phyloP scores from a whole-genome alignment of 2,888 invertebrate species.

The Phyto melanocephala region DNA sequence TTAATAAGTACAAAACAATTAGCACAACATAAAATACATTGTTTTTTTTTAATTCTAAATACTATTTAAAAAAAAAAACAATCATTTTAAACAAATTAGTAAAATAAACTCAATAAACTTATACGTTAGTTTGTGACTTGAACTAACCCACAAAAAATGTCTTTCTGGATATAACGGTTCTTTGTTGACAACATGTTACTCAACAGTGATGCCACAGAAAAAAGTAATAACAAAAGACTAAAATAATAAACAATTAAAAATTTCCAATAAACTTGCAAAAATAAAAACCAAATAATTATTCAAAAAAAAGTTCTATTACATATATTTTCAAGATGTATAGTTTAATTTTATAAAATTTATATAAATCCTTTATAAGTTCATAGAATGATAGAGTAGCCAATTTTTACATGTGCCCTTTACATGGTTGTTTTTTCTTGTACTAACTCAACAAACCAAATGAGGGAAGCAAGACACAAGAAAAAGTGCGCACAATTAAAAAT shows the following conservation, averaged over 20 bases:
- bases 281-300: too few species aligned
- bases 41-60: too few species aligned
- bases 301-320: too few species aligned
- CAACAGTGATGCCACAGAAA: constrained; percentile 29
- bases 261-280: neutral
- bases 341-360: too few species aligned
- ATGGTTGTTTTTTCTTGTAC: constrained; percentile 25
- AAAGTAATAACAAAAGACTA: neutral
- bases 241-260: too few species aligned
- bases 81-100: too few species aligned
- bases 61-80: too few species aligned
- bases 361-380: too few species aligned
- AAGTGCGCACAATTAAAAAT: constrained; percentile 46
- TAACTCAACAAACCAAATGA: neutral
- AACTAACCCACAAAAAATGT: constrained; percentile 10
- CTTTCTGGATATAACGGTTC: constrained; percentile 59
- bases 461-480: constrained; percentile 54
- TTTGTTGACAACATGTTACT: constrained; percentile 20
- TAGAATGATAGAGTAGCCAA: neutral
- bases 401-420: neutral
- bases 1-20: neutral
- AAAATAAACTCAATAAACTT: too few species aligned
- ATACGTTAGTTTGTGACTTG: neutral
- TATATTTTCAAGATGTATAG: too few species aligned
- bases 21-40: neutral